These are phyloP conservation scores for Carcharodon carcharias DNA, from an alignment of 2,797 vertebrate species.

Conservation along the genomic window DNA sequence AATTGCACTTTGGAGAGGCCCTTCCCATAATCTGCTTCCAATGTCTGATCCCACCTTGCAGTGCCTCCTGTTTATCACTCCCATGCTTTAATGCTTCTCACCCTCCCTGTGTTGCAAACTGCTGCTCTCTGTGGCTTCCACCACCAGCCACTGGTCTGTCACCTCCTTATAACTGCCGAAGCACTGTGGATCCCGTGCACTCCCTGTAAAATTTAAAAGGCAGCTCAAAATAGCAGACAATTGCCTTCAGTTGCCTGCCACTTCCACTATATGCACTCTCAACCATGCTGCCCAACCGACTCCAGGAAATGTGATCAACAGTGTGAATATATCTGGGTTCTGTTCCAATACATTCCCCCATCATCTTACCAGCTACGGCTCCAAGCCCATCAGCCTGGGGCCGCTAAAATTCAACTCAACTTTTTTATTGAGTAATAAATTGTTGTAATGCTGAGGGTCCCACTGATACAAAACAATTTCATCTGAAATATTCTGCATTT, in stretches of 20 bases:
- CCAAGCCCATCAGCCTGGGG: no score
- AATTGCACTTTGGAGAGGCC: no score
- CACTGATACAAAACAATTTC: background rate
- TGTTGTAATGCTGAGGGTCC: background rate
- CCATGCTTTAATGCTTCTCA: background rate
- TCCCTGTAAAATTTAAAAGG: background rate
- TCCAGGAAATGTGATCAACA: no score
- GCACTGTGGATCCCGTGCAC: background rate
- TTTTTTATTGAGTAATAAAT: background rate
- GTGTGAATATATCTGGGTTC: no score
- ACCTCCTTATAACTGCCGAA: background rate
- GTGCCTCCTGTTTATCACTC: background rate
- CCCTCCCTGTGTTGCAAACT: background rate
- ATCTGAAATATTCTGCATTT: background rate
- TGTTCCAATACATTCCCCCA: no score
- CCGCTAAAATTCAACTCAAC: background rate
- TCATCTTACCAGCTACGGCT: no score
- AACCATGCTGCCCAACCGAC: no score
- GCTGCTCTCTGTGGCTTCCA: background rate
- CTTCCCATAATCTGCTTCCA: background rate
- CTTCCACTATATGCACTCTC: no score
- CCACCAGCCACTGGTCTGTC: background rate
- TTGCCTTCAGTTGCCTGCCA: no score
- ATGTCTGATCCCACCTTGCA: background rate
- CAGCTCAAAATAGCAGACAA: no score